Conservation (phyloP, 2,797 vertebrate species). For the Brachymystax lenok region DNA sequence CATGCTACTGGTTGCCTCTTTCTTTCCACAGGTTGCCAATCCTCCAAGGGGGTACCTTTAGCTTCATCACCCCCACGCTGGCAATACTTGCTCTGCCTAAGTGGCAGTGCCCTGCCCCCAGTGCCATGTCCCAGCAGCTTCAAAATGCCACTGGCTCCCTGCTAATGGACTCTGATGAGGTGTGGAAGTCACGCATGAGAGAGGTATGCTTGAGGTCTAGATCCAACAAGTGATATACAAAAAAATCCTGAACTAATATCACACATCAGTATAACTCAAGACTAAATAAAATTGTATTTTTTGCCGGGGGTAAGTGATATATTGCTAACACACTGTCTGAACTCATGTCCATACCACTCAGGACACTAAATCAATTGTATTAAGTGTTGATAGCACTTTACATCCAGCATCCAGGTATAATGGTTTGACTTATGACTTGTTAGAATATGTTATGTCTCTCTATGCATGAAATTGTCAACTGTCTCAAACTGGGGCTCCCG, state of each 20-base stretch:
- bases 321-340: neutral
- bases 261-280: neutral
- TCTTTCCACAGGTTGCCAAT: slow-evolving; percentile 73
- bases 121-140: slow-evolving; percentile 15
- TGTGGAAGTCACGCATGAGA: slow-evolving; percentile 79
- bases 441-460: no score
- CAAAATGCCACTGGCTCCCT: slow-evolving; percentile 49
- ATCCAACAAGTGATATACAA: neutral
- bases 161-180: slow-evolving; percentile 57
- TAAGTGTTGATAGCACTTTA: neutral
- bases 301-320: neutral
- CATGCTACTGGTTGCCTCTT: neutral
- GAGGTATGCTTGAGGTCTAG: slow-evolving; percentile 48
- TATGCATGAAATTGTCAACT: no score
- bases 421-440: neutral
- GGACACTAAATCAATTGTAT: no score
- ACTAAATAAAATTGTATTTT: neutral
- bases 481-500: no score
- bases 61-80: slow-evolving; percentile 79
- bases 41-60: slow-evolving; percentile 82
- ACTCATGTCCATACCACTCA: neutral
- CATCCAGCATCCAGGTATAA: neutral
- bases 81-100: slow-evolving; percentile 81
- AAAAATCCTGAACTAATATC: neutral
- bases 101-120: slow-evolving; percentile 72